These are phyloP conservation scores for Sphecodes monilicornis DNA, from an alignment of 2,888 invertebrate species.

Conservation along the genomic window DNA sequence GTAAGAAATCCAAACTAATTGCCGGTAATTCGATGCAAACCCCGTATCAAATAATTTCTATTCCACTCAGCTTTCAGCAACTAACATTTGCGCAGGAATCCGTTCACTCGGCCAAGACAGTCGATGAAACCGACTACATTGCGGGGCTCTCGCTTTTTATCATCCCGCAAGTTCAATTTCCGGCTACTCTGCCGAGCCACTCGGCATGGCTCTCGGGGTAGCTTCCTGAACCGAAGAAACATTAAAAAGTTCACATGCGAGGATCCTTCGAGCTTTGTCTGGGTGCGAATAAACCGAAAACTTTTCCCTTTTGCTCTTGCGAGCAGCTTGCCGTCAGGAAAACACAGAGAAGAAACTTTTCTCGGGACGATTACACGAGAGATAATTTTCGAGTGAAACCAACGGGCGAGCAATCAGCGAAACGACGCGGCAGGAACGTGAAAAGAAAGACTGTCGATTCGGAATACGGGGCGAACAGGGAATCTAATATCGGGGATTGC, in stretches of 20 bases:
- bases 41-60: not conserved
- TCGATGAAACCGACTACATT: constrained; percentile 28
- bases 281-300: constrained; percentile 18
- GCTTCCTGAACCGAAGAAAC: constrained; percentile 37
- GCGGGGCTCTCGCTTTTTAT: constrained; percentile 1
- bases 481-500: constrained; percentile 71
- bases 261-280: not conserved
- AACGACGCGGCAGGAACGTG: constrained; percentile 58
- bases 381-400: constrained; percentile 60
- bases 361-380: constrained; percentile 32
- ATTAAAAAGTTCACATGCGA: constrained; percentile 52
- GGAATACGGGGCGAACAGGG: constrained; percentile 56
- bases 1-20: too few relatives aligned
- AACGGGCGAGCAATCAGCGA: constrained; percentile 54
- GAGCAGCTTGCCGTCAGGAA: not conserved
- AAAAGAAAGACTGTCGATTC: constrained; percentile 54
- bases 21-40: too few relatives aligned
- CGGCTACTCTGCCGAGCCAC: constrained; percentile 23
- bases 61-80: not conserved
- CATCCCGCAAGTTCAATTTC: constrained; percentile 41
- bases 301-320: not conserved
- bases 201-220: constrained; percentile 26
- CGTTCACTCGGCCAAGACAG: not conserved
- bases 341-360: constrained; percentile 39
- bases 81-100: not conserved